Base-by-base conservation (phyloP, 2,797 vertebrate genomes). In the Synaphobranchus kaupii region DNA sequence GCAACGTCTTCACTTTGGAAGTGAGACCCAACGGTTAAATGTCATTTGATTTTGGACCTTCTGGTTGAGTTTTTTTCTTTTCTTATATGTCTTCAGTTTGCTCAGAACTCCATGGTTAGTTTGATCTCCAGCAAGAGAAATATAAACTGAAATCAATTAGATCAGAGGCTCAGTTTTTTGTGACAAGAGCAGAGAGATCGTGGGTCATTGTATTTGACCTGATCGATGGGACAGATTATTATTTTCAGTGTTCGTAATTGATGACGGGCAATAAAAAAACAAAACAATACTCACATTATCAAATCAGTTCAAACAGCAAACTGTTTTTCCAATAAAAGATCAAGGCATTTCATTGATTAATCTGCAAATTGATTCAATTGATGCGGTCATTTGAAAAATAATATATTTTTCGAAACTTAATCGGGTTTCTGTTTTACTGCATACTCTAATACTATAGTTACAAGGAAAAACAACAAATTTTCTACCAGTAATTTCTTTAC, bases 121-220 rank as follows among this genome's bases (percentile, higher is more conserved):
- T 22, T 34, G 25, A 56, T 7, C 60, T 25, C 80, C 8, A 34
- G 50, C 86, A 83, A 10, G 17, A 78, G 12, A 48, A 81, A 48
- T 48, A 25, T 10, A 12, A 48, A 50, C 22, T 17, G 86, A 47
- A 87, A 87, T 71, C 56, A 31, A 73, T 28, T 17, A 50, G 22
- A 44, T 84, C n/a, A n/a, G n/a, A n/a, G n/a, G n/a, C n/a, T n/a
- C n/a, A n/a, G n/a, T n/a, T n/a, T n/a, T n/a, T n/a, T n/a, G n/a
- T n/a, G n/a, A n/a, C n/a, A n/a, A n/a, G n/a, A n/a, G n/a, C n/a
- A n/a, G n/a, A n/a, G n/a, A n/a, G n/a, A 15, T 12, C 20, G 39
- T 39, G 47, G 54, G 39, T 89, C 88, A 86, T 12, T 80, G 50
- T 87, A 83, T 63, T 78, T 60, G 44, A 63, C 25, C 28, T 68